A percentile compares a stretch with the other conserved stretches of the same genome.
Evolutionary conservation across 2,797 vertebrate species (phyloP).

Genomic region (Peromyscus aztecus): DNA sequence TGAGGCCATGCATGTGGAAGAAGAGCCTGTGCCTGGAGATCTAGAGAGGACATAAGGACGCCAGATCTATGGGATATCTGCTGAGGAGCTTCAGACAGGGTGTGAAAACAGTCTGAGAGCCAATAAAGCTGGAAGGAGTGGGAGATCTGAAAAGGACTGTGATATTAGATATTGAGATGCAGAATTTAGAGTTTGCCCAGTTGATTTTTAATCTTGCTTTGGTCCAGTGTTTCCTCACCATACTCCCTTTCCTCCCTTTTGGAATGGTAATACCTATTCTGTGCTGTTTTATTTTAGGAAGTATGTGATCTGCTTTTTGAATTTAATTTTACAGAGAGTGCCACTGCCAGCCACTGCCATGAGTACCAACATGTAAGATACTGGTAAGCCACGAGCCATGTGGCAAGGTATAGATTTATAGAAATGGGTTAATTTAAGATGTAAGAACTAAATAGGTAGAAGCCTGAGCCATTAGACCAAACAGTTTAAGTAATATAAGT

Average conservation of each 20-base stretch:
- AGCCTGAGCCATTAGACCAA: too few relatives aligned
- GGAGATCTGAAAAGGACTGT: too few relatives aligned
- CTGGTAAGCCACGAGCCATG: too few relatives aligned
- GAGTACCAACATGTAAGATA: too few relatives aligned
- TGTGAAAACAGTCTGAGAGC: neutral
- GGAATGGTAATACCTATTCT: neutral
- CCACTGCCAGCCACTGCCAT: too few relatives aligned
- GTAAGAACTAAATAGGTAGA: too few relatives aligned
- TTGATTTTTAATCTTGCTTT: neutral
- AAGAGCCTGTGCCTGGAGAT: neutral
- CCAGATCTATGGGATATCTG: neutral
- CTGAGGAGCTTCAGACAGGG: neutral
- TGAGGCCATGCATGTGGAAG: neutral
- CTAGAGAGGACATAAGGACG: neutral
- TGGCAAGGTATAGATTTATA: too few relatives aligned
- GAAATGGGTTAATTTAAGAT: too few relatives aligned
- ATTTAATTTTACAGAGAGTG: neutral
- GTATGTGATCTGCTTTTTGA: neutral
- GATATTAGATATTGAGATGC: neutral
- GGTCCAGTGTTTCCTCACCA: too few relatives aligned
- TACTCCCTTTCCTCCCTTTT: neutral
- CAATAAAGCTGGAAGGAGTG: neutral
- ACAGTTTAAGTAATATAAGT: too few relatives aligned
- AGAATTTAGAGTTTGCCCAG: neutral
- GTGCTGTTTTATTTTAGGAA: neutral